Evolutionary conservation across 2,888 invertebrate genomes (phyloP), one percentile per base, ranked within the genome.

Genomic region (Antheraea yamamai): DNA sequence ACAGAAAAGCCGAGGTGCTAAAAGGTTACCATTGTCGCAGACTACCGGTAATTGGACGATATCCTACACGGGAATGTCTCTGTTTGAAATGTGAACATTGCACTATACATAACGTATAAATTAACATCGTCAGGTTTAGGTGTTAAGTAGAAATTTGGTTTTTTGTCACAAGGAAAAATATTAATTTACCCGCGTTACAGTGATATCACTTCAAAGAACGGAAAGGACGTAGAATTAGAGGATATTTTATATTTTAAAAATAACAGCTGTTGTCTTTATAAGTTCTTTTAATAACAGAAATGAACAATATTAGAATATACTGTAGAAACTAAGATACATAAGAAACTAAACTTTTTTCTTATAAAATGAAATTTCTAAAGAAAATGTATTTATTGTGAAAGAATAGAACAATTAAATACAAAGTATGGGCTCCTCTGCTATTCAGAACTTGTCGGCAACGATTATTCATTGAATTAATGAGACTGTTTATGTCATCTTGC

Each of bases 1-100:
- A 70, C 70, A 70, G 70, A 70, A 70, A 70, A 39, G 39, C 70
- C 39, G n/a, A 70, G 35, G 70, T 39, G 70, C 70, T 70, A 70
- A 70, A 70, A 70, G 39, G 70, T 39, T 18, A 18, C 70, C 70
- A 70, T 70, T 70, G 70, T 70, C 70, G 39, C 70, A 39, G 70
- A 70, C 26, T n/a, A 10, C 18, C 39, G 70, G 70, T 70, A 70
- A 70, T 70, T 70, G 70, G n/a, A 39, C 70, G 70, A 70, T 39
- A 70, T 70, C 70, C 39, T n/a, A 70, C 14, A 39, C 70, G 35
- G 70, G 39, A 39, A 39, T 70, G 70, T 70, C 39, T 39, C 70
- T 8, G 55, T 26, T 47, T 73, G 30, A 4, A 26, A 73, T 26
- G 14, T 52, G 73, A 55, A 26, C 51, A 73, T 52, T 55, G 30